Percentiles rank a stretch among this genome's conserved stretches.
These are phyloP conservation scores for Pseudomyrmex sp. DNA, from an alignment of 1,140 invertebrate genomes.

Conservation along the genomic window DNA sequence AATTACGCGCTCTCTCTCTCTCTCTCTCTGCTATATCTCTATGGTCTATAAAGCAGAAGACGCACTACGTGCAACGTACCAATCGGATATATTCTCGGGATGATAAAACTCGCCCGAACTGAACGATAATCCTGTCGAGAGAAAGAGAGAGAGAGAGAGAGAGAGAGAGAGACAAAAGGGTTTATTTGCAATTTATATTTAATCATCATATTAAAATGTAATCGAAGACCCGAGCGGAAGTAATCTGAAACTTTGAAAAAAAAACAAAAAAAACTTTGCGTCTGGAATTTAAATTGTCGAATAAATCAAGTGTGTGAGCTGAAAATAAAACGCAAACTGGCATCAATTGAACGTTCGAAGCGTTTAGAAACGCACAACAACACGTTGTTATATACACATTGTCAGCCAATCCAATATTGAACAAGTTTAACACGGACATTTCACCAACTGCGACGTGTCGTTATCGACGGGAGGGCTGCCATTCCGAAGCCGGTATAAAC, in stretches of 20 bases:
- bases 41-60: slow-evolving; percentile 9
- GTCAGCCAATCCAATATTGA: background rate
- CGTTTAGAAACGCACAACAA: background rate
- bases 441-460: background rate
- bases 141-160: no score
- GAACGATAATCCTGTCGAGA: background rate
- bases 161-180: no score
- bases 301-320: no score
- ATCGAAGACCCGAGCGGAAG: no score
- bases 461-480: slow-evolving; percentile 23
- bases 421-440: background rate
- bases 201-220: no score
- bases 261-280: no score
- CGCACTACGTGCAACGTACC: background rate
- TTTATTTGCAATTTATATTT: background rate
- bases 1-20: background rate
- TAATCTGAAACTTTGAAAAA: no score
- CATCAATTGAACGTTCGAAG: no score
- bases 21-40: background rate
- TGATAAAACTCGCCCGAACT: no score
- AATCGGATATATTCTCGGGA: background rate
- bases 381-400: background rate
- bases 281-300: no score
- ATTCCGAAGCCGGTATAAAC: slow-evolving; percentile 11
- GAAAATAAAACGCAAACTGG: no score